phyloP scores from a whole-genome alignment of 2,113 vertebrate species.

The Colius striatus region DNA sequence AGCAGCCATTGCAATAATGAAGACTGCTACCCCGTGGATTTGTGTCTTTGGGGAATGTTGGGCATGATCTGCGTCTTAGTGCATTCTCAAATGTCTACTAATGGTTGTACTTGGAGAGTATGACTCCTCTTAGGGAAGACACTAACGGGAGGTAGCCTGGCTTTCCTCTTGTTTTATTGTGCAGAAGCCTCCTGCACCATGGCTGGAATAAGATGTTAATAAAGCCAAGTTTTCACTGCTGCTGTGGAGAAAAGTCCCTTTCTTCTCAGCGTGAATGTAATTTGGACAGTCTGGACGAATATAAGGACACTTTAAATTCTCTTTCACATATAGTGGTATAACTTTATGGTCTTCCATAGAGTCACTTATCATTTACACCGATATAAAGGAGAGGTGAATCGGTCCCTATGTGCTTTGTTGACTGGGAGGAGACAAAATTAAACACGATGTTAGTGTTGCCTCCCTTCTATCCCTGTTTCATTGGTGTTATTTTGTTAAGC shows the following conservation, averaged over 20 bases:
- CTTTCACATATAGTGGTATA: neutral
- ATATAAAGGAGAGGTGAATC: neutral
- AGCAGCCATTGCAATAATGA: neutral
- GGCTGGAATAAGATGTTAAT: neutral
- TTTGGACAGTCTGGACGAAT: neutral
- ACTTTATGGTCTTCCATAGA: neutral
- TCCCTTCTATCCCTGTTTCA: constrained; percentile 16
- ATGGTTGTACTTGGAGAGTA: neutral
- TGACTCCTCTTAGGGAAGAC: neutral
- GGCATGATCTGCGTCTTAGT: neutral
- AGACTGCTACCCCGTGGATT: neutral
- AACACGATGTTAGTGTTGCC: neutral
- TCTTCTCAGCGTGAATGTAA: neutral
- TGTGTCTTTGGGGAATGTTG: neutral
- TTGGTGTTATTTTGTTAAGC: constrained; percentile 16
- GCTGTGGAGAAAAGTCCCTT: neutral
- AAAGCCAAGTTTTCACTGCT: neutral
- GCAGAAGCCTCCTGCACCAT: neutral
- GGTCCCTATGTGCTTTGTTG: neutral
- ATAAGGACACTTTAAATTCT: neutral
- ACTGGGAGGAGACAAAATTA: neutral
- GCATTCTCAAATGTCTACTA: neutral
- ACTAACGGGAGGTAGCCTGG: neutral
- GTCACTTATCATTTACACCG: neutral
- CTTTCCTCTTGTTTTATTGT: neutral